Evolutionary conservation across 1,140 invertebrate genomes (phyloP).

Genomic region (Rhopalosiphum maidis): DNA sequence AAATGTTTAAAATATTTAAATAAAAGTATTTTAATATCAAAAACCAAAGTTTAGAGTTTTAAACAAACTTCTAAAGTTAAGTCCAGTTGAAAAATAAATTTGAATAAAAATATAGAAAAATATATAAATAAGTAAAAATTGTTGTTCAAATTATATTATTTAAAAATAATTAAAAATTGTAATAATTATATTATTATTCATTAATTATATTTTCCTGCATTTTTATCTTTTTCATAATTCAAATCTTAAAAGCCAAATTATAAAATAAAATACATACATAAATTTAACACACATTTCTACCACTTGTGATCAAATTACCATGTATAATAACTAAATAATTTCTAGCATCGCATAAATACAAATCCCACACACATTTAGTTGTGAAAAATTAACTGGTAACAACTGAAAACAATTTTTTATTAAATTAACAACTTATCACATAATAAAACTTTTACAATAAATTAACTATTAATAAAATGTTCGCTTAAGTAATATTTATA

Average conservation of each 20-base stretch:
- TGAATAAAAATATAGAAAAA: not conserved
- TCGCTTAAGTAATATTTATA: not conserved
- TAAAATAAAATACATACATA: not conserved
- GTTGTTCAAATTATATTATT: not conserved
- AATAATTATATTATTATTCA: not conserved
- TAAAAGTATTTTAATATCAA: constrained; percentile 23
- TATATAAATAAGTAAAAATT: not conserved
- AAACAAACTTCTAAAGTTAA: not conserved
- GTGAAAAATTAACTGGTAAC: not conserved
- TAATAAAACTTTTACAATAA: not conserved
- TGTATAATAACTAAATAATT: not conserved
- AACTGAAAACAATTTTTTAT: not conserved
- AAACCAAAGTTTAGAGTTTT: not conserved
- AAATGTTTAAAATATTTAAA: constrained; percentile 32
- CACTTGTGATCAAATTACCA: not conserved
- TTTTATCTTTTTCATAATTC: not conserved
- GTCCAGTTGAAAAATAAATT: not conserved
- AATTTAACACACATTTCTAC: not conserved
- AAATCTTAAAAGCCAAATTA: not conserved
- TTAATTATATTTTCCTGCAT: not conserved
- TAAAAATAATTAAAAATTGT: not conserved
- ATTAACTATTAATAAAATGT: not conserved
- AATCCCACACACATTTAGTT: not conserved
- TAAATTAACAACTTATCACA: not conserved
- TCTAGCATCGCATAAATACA: not conserved